Percentiles rank a stretch among this genome's conserved stretches.
Conservation (phyloP, 2,113 vertebrate genomes). For the Scalopus aquaticus region DNA sequence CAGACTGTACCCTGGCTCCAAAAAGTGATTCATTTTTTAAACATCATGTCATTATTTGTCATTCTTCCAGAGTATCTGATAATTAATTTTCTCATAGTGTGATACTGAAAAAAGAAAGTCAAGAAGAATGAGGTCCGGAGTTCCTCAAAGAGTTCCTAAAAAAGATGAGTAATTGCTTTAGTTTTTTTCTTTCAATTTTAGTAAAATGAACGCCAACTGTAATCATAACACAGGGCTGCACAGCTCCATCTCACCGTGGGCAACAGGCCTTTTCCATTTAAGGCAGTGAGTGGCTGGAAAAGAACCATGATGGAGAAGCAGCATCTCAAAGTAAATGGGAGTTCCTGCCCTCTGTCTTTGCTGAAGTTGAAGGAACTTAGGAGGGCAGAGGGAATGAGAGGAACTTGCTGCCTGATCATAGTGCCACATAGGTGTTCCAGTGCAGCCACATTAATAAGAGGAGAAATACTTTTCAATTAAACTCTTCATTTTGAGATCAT, state of each 20-base stretch:
- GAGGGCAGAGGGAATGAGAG: not conserved
- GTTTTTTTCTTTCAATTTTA: not conserved
- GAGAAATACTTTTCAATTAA: not conserved
- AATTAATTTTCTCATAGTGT: conserved; percentile 7
- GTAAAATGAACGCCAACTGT: not conserved
- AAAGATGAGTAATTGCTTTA: not conserved
- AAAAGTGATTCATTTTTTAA: not conserved
- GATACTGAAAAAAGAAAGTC: not conserved
- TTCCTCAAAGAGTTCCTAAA: conserved; percentile 26
- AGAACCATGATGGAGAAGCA: not conserved
- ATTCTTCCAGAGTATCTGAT: conserved; percentile 13
- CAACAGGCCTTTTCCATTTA: not conserved
- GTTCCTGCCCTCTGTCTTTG: not conserved
- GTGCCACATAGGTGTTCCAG: not conserved
- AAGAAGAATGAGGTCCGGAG: not conserved
- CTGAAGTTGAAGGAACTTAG: not conserved
- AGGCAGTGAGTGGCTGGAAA: not conserved
- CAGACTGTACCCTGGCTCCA: not conserved
- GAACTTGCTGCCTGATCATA: not conserved
- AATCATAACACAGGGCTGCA: not conserved
- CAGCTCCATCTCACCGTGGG: not conserved
- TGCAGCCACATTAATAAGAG: not conserved
- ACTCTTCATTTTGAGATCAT: not conserved
- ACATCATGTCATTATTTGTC: not conserved
- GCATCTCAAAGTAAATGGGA: not conserved